A percentile compares a stretch with the other conserved stretches of the same genome.
Conservation (phyloP, 1,140 invertebrate genomes). For the Heliothis subflexa region DNA sequence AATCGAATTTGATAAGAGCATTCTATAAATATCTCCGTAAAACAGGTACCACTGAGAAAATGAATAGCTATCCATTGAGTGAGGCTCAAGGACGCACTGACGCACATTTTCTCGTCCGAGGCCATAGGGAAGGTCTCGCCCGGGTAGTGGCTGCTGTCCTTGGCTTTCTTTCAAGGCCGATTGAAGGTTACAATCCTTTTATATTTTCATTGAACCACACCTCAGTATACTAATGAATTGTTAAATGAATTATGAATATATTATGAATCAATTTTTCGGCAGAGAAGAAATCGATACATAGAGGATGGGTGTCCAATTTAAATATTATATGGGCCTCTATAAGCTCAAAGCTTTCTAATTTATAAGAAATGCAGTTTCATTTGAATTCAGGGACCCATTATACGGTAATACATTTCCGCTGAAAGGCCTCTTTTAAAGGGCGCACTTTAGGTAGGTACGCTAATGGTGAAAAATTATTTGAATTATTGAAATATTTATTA, state of each 20-base stretch:
- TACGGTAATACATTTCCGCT: slow-evolving; percentile 73
- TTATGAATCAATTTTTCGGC: no score
- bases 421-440: slow-evolving; percentile 69
- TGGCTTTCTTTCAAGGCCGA: slow-evolving; percentile 58
- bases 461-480: slow-evolving; percentile 66
- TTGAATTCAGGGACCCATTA: slow-evolving; percentile 74
- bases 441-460: slow-evolving; percentile 68
- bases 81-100: slow-evolving; percentile 62
- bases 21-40: not conserved
- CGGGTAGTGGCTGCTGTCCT: slow-evolving; percentile 63
- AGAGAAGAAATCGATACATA: no score
- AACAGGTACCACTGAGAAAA: slow-evolving; percentile 14
- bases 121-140: slow-evolving; percentile 66
- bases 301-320: not conserved
- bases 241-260: no score
- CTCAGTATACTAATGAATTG: no score
- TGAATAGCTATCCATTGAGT: slow-evolving; percentile 11
- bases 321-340: not conserved
- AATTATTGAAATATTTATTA: not conserved
- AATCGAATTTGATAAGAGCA: not conserved
- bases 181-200: slow-evolving; percentile 7
- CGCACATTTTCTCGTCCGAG: slow-evolving; percentile 60
- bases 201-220: not conserved
- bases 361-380: slow-evolving; percentile 36
- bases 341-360: not conserved